Conservation (phyloP, 2,888 invertebrate species). For the Chironomus tentans region DNA sequence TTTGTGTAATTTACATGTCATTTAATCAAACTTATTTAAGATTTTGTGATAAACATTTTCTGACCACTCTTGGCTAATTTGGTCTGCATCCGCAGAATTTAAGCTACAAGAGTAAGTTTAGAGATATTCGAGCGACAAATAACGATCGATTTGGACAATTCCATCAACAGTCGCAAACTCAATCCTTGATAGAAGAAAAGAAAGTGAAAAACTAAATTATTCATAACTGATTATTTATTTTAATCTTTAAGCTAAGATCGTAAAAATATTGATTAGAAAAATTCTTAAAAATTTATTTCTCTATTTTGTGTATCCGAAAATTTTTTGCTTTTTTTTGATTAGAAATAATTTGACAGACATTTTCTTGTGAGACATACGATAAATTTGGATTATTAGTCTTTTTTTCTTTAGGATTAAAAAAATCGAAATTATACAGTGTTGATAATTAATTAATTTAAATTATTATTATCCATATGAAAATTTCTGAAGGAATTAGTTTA, state of each 20-base stretch:
- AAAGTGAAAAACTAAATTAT: not conserved
- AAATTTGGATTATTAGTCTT: not conserved
- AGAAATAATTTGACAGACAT: not conserved
- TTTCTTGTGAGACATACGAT: not conserved
- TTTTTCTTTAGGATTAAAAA: not conserved
- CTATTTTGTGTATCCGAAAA: not conserved
- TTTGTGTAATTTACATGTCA: too few species aligned
- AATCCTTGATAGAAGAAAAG: too few species aligned
- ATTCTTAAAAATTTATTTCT: not conserved
- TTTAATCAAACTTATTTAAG: too few species aligned
- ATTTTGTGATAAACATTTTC: too few species aligned
- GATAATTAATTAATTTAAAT: not conserved
- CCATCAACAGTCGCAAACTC: too few species aligned
- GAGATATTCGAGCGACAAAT: too few species aligned
- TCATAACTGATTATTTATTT: slow-evolving; percentile 17
- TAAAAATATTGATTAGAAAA: not conserved
- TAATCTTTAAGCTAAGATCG: slow-evolving; percentile 16
- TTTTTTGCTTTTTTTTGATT: not conserved
- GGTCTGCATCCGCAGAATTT: too few species aligned
- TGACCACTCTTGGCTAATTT: too few species aligned
- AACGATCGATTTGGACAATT: too few species aligned
- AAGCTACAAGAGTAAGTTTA: too few species aligned
- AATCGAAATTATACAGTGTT: not conserved
- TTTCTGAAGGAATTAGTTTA: not conserved
- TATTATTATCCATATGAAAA: not conserved